Percentiles rank a stretch among this genome's conserved stretches.
Conservation (phyloP, 92 coral and sea anemone genomes). For the Epizoanthus stellaris region DNA sequence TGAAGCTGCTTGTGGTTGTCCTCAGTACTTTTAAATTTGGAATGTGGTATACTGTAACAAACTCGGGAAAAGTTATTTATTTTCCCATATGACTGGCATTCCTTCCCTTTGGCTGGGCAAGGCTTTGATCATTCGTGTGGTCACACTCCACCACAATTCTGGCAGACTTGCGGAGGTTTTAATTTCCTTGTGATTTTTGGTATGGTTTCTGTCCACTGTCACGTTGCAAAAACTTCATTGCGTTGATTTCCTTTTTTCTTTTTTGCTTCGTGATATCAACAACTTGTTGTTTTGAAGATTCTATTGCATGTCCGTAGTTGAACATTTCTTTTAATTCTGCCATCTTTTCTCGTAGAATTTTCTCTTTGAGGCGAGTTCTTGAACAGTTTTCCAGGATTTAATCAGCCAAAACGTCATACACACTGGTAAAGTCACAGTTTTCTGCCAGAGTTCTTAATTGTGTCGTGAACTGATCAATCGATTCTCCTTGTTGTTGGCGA, state of each 20-base stretch:
- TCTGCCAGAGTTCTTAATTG: slow-evolving; percentile 27
- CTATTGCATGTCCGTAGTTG: slow-evolving; percentile 5
- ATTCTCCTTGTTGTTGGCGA: slow-evolving; percentile 49
- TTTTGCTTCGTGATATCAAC: slow-evolving; percentile 3
- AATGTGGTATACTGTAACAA: too few relatives aligned
- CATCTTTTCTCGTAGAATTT: slow-evolving; percentile 36
- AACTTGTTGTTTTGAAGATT: slow-evolving; percentile 31
- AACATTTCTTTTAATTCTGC: slow-evolving; percentile 35
- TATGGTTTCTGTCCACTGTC: not conserved
- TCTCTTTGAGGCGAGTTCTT: slow-evolving; percentile 25
- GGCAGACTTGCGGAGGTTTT: not conserved
- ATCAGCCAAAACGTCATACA: slow-evolving; percentile 31
- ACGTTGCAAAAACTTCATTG: not conserved
- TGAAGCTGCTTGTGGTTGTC: too few relatives aligned
- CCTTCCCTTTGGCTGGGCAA: too few relatives aligned
- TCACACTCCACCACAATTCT: slow-evolving; percentile 12
- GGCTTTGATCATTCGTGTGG: too few relatives aligned
- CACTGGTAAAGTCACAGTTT: slow-evolving; percentile 24
- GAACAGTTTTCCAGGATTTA: slow-evolving; percentile 26
- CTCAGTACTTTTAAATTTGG: too few relatives aligned
- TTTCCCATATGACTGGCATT: too few relatives aligned
- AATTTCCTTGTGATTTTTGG: not conserved
- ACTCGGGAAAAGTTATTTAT: too few relatives aligned
- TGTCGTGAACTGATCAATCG: slow-evolving; percentile 41
- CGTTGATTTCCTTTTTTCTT: not conserved